These are phyloP conservation scores for Actinia equina DNA, from an alignment of 64 coral and sea anemone species.

Conservation along the genomic window DNA sequence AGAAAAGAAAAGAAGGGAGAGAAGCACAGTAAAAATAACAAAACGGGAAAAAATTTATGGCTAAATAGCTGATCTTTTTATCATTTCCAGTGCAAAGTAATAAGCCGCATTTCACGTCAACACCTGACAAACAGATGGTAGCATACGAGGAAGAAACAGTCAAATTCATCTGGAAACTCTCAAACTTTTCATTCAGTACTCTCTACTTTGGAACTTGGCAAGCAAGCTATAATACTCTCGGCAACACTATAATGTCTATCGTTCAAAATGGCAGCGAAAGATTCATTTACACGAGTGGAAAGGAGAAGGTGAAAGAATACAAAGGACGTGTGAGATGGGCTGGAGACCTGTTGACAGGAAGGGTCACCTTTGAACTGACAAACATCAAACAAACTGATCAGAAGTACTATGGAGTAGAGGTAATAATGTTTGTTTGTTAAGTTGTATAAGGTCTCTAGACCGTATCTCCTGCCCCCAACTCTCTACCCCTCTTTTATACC, in stretches of 20 bases:
- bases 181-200: neutral
- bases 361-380: neutral
- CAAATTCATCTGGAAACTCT: neutral
- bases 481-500: too few species aligned
- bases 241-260: neutral
- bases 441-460: too few species aligned
- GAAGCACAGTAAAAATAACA: too few species aligned
- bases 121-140: neutral
- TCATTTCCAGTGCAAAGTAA: neutral
- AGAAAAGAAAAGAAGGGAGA: too few species aligned
- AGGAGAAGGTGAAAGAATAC: neutral
- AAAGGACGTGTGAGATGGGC: neutral
- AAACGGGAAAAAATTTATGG: too few species aligned
- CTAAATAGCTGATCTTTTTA: neutral
- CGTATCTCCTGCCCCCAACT: too few species aligned
- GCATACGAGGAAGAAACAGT: neutral
- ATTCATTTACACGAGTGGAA: neutral
- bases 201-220: neutral
- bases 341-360: neutral
- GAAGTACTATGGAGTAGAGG: constrained; percentile 1
- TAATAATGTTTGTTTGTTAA: neutral
- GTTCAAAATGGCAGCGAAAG: neutral
- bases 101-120: neutral
- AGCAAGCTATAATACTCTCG: neutral
- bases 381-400: neutral